Evolutionary conservation across 2,113 vertebrate species (phyloP), one percentile per base, ranked within the genome.

Genomic region (Vidua macroura): DNA sequence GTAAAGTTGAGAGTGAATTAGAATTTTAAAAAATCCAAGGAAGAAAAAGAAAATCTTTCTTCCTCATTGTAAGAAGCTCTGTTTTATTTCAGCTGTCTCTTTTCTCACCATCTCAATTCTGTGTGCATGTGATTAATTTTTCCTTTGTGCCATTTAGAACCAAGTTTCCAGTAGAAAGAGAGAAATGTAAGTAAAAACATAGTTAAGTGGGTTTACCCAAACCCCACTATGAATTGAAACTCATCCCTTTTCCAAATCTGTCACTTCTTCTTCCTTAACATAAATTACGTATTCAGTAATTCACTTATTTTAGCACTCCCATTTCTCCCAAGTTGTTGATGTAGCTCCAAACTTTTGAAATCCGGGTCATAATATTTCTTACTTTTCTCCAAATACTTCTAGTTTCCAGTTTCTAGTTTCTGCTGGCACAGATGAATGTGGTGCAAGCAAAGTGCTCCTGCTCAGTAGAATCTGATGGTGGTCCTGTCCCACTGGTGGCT

Each of bases 241-340:
- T 89, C 89, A 89, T 87, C 93, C 59, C 59, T 92, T 94, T 84
- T 96, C 94, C 94, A 96, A 92, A 85, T 94, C 91, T 94, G 81
- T 95, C 91, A 92, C 87, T 95, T 95, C 66, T 94, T 93, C 77
- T 89, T 77, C 70, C 43, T 83, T 87, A 69, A 46, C 63, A 67
- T 85, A 83, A 93, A 87, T 91, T 85, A 62, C 19, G 4, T 53
- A 63, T 85, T 67, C 53, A 55, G 75, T 91, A 83, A 90, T 85
- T 93, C 84, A 76, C 46, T 53, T 22, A 70, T 49, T 91, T 90
- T 89, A 92, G 60, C 62, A 58, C 52, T 94, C 48, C 30, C 19
- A 23, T 78, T 93, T 86, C 80, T 91, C 64, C 69, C 91, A 64
- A 44, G 39, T 11, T 75, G 88, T 90, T 90, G 86, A 86, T 51